Percentiles rank a stretch among this genome's conserved stretches.
Conservation (phyloP, 2,888 invertebrate species). For the Yponomeuta plumbellus region DNA sequence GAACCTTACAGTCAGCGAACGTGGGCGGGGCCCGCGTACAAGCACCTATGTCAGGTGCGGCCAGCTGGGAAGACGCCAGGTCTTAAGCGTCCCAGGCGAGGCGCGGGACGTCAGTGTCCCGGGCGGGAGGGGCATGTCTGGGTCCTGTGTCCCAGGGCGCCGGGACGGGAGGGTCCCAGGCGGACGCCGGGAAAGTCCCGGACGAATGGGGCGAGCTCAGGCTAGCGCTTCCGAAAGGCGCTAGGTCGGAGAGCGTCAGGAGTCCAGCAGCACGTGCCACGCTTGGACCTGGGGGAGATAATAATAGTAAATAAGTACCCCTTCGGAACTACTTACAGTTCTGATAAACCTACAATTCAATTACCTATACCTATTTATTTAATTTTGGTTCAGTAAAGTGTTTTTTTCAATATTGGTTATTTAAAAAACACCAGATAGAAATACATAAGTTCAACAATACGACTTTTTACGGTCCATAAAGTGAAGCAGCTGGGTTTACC, state of each 20-base stretch:
- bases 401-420: not conserved
- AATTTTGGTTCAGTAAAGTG: not conserved
- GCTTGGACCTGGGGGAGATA: constrained; percentile 83
- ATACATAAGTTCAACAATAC: not conserved
- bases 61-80: constrained; percentile 3
- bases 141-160: no score
- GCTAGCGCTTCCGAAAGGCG: constrained; percentile 35
- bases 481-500: no score
- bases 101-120: not conserved
- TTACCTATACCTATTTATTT: not conserved
- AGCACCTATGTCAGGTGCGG: constrained; percentile 8
- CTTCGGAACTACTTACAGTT: not conserved
- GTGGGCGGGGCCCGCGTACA: not conserved
- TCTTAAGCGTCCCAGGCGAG: constrained; percentile 9
- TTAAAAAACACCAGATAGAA: not conserved
- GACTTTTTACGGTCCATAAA: no score
- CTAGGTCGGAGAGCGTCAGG: constrained; percentile 75
- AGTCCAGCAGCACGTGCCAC: constrained; percentile 93
- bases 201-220: constrained; percentile 21
- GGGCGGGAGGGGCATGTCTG: no score
- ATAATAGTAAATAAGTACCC: not conserved
- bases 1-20: not conserved
- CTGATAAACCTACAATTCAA: not conserved
- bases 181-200: no score
- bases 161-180: no score